Conservation (phyloP, 92 coral and sea anemone genomes). For the Epizoanthus stellaris region DNA sequence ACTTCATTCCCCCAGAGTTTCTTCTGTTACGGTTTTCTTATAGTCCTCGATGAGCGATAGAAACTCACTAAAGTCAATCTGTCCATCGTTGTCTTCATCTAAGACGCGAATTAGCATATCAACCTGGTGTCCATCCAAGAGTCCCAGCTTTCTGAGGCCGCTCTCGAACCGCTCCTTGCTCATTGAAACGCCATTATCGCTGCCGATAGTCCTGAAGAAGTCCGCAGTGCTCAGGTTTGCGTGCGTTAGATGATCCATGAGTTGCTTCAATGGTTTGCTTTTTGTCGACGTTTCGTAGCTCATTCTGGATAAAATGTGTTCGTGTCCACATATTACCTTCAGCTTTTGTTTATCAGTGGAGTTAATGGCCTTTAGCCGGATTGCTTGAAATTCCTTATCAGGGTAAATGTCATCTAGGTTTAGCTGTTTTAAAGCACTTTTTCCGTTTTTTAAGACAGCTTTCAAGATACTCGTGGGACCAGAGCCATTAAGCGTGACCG, state of each 20-base stretch:
- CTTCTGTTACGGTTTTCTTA: too few species aligned
- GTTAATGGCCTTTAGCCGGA: slow-evolving; percentile 8
- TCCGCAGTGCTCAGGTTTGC: slow-evolving; percentile 12
- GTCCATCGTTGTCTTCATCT: slow-evolving; percentile 22
- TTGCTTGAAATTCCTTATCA: slow-evolving; percentile 37
- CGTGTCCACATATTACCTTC: slow-evolving; percentile 33
- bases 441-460: slow-evolving; percentile 11
- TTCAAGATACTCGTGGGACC: slow-evolving; percentile 10
- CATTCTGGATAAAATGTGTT: slow-evolving; percentile 18
- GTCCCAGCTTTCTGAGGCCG: not conserved
- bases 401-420: slow-evolving; percentile 46
- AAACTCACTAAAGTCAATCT: slow-evolving; percentile 15
- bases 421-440: slow-evolving; percentile 18
- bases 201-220: slow-evolving; percentile 26
- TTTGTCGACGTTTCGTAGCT: slow-evolving; percentile 22
- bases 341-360: not conserved
- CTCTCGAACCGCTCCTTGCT: slow-evolving; percentile 2
- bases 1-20: too few species aligned
- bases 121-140: slow-evolving; percentile 26
- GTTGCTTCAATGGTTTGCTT: slow-evolving; percentile 33
- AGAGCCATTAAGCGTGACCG: slow-evolving; percentile 5
- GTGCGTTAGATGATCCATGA: slow-evolving; percentile 27
- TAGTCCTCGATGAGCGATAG: not conserved
- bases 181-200: slow-evolving; percentile 19
- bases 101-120: slow-evolving; percentile 3